Evolutionary conservation across 2,888 invertebrate species (phyloP).

Genomic region (Agonopterix subpropinquella): DNA sequence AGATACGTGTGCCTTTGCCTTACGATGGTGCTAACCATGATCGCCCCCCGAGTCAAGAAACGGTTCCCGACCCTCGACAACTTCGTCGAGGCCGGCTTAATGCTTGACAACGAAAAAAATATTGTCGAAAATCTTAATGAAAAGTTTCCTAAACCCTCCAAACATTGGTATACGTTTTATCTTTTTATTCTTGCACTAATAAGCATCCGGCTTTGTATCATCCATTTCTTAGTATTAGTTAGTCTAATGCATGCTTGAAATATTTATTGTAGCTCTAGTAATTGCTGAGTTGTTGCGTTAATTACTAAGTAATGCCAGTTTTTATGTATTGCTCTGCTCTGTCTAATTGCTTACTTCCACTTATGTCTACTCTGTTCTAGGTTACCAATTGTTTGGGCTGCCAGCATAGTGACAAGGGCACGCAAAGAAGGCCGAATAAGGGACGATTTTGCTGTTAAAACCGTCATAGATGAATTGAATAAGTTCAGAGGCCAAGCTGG

Average conservation of each 20-base stretch:
- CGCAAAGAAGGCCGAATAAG: conserved; percentile 92
- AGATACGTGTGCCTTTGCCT: conserved; percentile 89
- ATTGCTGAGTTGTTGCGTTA: not conserved
- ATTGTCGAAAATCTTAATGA: conserved; percentile 86
- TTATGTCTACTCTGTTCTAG: conserved; percentile 34
- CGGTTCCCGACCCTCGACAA: conserved; percentile 90
- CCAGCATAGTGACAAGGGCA: conserved; percentile 91
- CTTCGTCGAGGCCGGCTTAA: conserved; percentile 88
- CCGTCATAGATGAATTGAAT: conserved; percentile 90
- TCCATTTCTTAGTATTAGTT: not conserved
- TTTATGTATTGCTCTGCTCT: too few relatives aligned
- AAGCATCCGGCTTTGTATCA: not conserved
- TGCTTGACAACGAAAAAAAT: conserved; percentile 86
- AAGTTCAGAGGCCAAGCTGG: conserved; percentile 89
- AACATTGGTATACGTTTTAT: conserved; percentile 80
- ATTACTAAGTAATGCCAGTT: too few relatives aligned
- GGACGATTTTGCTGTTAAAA: conserved; percentile 95
- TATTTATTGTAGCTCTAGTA: not conserved
- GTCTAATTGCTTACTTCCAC: not conserved
- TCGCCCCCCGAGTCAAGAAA: conserved; percentile 91
- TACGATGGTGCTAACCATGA: conserved; percentile 91
- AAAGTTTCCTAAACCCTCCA: conserved; percentile 89
- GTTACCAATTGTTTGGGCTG: conserved; percentile 94
- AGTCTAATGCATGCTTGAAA: not conserved
- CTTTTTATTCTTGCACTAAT: not conserved